Conservation (phyloP, 2,113 vertebrate genomes). For the Trogon melanurus region DNA sequence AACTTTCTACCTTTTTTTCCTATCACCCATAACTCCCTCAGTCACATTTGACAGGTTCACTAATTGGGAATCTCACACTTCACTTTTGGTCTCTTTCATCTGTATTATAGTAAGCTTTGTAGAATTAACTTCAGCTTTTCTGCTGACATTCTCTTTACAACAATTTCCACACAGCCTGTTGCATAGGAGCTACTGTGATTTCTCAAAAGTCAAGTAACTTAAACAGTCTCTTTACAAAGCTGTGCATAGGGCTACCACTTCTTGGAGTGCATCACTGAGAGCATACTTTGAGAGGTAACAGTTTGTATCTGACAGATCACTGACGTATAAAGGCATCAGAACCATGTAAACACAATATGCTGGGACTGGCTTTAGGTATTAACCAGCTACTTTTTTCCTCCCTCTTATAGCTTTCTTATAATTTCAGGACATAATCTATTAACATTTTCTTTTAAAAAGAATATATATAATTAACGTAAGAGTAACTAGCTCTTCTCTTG, state of each 20-base stretch:
- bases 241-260: not conserved
- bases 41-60: not conserved
- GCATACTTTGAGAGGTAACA: not conserved
- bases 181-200: not conserved
- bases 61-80: fast-evolving
- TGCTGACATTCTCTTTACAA: not conserved
- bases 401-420: not conserved
- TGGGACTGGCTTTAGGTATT: not conserved
- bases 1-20: not conserved
- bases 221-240: not conserved
- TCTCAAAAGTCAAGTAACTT: not conserved
- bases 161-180: not conserved
- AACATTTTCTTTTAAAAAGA: not conserved
- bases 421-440: not conserved
- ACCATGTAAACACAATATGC: not conserved
- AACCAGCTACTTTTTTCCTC: not conserved
- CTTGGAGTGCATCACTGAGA: not conserved
- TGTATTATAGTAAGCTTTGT: not conserved
- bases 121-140: not conserved
- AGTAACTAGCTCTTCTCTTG: not conserved
- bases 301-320: not conserved
- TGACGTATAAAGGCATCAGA: not conserved
- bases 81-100: not conserved
- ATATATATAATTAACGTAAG: not conserved
- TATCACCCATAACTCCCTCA: not conserved